Conservation (phyloP, 2,888 invertebrate genomes). For the Eupithecia tripunctaria region DNA sequence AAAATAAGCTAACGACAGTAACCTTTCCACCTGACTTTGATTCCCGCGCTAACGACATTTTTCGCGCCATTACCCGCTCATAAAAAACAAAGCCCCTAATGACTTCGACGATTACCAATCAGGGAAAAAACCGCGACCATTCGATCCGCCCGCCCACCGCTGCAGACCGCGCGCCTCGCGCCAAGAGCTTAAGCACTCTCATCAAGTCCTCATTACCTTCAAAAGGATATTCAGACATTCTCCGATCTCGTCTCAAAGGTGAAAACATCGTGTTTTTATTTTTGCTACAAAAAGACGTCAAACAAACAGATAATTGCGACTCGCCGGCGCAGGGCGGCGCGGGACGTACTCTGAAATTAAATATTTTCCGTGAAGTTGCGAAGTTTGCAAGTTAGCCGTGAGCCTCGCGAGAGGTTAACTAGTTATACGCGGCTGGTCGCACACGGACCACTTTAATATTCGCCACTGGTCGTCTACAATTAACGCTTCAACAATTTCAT, state of each 20-base stretch:
- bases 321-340: constrained; percentile 20
- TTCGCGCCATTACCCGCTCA: constrained; percentile 71
- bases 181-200: neutral
- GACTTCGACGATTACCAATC: constrained; percentile 77
- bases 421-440: constrained; percentile 67
- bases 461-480: constrained; percentile 82
- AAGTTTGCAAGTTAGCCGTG: constrained; percentile 23
- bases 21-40: constrained; percentile 54
- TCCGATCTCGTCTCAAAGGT: constrained; percentile 4
- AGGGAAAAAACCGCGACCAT: constrained; percentile 59
- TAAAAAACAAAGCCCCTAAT: constrained; percentile 76
- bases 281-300: constrained; percentile 17
- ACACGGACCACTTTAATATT: constrained; percentile 78
- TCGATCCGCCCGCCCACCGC: constrained; percentile 11
- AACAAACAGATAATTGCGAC: constrained; percentile 29
- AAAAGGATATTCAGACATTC: constrained; percentile 2
- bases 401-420: constrained; percentile 67
- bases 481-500: constrained; percentile 83
- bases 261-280: constrained; percentile 18
- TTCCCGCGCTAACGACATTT: constrained; percentile 66
- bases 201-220: constrained; percentile 2
- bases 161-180: neutral
- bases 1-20: constrained; percentile 27
- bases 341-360: constrained; percentile 64
- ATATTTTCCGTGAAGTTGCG: constrained; percentile 52